phyloP scores from a whole-genome alignment of 1,140 invertebrate species.

The Drosophila kikkawai region DNA sequence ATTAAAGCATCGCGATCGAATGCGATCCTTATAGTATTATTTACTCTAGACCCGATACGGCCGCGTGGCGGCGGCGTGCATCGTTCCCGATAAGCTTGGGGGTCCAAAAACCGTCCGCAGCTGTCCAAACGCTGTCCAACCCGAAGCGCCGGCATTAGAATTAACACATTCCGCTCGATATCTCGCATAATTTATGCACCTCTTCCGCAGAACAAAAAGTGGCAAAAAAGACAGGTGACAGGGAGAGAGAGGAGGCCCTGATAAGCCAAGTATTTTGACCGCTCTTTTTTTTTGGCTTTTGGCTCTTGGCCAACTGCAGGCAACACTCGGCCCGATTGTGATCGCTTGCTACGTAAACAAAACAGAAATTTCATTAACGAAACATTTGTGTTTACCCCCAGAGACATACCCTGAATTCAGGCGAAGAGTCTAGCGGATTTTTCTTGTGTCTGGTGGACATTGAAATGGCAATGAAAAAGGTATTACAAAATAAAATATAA shows the following conservation, averaged over 20 bases:
- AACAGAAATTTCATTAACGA: conserved; percentile 40
- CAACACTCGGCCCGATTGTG: background rate
- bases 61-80: conserved; percentile 37
- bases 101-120: conserved; percentile 19
- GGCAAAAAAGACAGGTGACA: conserved; percentile 2
- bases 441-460: no score
- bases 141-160: conserved; percentile 29
- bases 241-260: background rate
- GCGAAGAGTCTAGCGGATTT: background rate
- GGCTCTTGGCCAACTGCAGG: conserved; percentile 57
- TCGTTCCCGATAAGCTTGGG: conserved; percentile 18
- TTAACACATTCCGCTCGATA: conserved; percentile 44
- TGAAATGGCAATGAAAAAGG: no score
- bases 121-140: conserved; percentile 1
- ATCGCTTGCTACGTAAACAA: conserved; percentile 19
- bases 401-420: conserved; percentile 3
- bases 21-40: conserved; percentile 1
- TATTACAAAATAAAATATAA: no score
- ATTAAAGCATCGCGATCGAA: conserved; percentile 24
- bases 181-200: conserved; percentile 66
- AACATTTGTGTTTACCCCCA: conserved; percentile 38
- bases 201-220: conserved; percentile 37
- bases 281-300: conserved; percentile 12
- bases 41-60: background rate
- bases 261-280: conserved; percentile 20